phyloP scores from a whole-genome alignment of 2,797 vertebrate genomes.

The Pelochelys cantorii region DNA sequence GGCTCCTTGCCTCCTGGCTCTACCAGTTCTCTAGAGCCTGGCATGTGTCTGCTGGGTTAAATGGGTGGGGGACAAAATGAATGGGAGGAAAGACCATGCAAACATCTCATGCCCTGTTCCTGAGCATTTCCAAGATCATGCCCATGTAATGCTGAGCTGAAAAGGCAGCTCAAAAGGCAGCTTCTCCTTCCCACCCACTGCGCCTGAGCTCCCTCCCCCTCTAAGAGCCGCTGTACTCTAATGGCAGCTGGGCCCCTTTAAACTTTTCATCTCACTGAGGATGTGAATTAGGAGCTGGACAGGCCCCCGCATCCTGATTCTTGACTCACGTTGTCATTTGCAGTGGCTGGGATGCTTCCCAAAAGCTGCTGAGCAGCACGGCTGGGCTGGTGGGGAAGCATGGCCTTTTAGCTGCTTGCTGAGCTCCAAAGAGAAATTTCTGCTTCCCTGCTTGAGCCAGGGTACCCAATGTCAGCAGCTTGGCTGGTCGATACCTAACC shows the following conservation, averaged over 20 bases:
- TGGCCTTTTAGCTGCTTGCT: conserved; percentile 5
- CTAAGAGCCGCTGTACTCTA: background rate
- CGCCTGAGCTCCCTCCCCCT: background rate
- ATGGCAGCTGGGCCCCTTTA: conserved; percentile 36
- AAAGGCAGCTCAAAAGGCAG: background rate
- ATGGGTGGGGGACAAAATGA: background rate
- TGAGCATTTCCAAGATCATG: conserved; percentile 28
- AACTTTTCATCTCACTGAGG: conserved; percentile 35
- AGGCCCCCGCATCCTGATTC: conserved; percentile 22
- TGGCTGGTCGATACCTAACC: background rate
- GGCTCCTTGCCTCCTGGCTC: fast-evolving
- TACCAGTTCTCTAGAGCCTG: background rate
- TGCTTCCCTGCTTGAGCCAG: background rate
- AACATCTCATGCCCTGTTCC: background rate
- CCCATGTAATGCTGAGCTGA: background rate
- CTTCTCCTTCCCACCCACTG: background rate
- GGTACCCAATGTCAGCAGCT: background rate
- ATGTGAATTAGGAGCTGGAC: conserved; percentile 37
- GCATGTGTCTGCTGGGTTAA: background rate
- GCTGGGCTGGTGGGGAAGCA: background rate
- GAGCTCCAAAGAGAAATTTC: background rate
- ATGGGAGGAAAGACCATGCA: fast-evolving
- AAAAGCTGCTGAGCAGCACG: conserved; percentile 21
- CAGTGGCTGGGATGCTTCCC: conserved; percentile 65
- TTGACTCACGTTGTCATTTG: conserved; percentile 47